These are phyloP conservation scores for Bothrops jararaca DNA, from an alignment of 2,113 vertebrate genomes.

Conservation along the genomic window DNA sequence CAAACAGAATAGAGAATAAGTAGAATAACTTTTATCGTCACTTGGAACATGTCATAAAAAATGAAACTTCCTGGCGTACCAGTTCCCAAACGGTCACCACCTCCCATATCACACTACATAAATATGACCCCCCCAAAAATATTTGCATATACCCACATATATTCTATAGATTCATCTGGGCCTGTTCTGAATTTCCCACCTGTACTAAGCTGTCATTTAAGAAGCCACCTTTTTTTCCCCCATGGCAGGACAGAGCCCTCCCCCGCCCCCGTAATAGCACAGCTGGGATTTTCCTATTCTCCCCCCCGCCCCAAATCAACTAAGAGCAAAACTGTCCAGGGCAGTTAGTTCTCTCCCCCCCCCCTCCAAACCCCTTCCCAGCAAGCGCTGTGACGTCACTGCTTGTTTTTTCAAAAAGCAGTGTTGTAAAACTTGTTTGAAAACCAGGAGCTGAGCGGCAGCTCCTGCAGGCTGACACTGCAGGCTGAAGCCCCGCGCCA, in stretches of 20 bases:
- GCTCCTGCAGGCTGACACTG: not conserved
- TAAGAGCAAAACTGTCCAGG: not conserved
- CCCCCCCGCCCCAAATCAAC: not conserved
- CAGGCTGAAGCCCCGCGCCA: not conserved
- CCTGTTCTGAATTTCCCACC: not conserved
- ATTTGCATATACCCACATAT: too few species aligned
- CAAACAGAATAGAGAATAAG: too few species aligned
- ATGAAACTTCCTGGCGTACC: too few species aligned
- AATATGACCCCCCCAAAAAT: too few species aligned
- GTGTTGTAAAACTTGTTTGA: constrained; percentile 36
- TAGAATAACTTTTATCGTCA: too few species aligned
- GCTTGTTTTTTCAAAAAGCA: not conserved
- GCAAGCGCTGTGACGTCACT: constrained; percentile 1
- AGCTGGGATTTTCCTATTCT: not conserved
- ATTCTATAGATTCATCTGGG: not conserved
- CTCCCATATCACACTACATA: too few species aligned
- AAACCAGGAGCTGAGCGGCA: not conserved
- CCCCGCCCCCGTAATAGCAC: not conserved
- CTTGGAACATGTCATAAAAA: too few species aligned
- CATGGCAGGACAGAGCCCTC: not conserved
- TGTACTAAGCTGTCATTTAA: not conserved
- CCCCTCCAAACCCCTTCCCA: not conserved
- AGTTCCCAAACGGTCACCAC: too few species aligned
- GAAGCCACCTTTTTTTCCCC: not conserved
- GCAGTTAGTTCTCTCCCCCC: not conserved